A percentile compares a stretch with the other conserved stretches of the same genome.
These are phyloP conservation scores for Crocidura indochinensis DNA, from an alignment of 2,797 vertebrate genomes.

Conservation along the genomic window DNA sequence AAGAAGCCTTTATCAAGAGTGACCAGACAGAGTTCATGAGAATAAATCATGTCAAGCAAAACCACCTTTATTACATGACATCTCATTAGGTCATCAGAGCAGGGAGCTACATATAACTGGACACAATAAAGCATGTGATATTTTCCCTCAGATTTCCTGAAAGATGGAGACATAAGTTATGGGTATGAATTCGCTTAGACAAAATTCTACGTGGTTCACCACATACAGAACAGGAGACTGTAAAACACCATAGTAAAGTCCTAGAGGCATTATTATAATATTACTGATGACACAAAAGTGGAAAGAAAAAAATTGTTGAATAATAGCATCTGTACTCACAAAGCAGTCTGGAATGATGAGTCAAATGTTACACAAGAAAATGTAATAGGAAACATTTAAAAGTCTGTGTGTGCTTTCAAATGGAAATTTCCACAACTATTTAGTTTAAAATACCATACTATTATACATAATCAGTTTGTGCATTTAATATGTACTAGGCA, in stretches of 20 bases:
- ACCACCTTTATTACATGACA: constrained; percentile 62
- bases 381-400: constrained; percentile 37
- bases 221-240: constrained; percentile 19
- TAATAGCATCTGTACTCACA: constrained; percentile 63
- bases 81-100: constrained; percentile 60
- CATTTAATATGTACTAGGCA: constrained; percentile 25
- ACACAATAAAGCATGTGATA: constrained; percentile 46
- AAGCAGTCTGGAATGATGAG: constrained; percentile 2
- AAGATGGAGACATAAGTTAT: constrained; percentile 43
- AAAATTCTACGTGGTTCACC: constrained; percentile 66
- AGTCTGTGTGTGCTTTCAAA: constrained; percentile 18
- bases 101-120: constrained; percentile 14
- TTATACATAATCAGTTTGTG: constrained; percentile 29
- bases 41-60: constrained; percentile 47
- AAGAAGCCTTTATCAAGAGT: constrained; percentile 46
- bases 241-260: constrained; percentile 60
- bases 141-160: constrained; percentile 70
- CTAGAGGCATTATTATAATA: constrained; percentile 65
- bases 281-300: constrained; percentile 63
- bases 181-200: constrained; percentile 40
- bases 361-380: constrained; percentile 6
- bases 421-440: constrained; percentile 36
- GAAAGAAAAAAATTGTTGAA: constrained; percentile 27
- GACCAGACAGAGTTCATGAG: constrained; percentile 43
- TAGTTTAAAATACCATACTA: constrained; percentile 42